phyloP scores from a whole-genome alignment of 2,888 invertebrate species.

The Nomada ruficornis region DNA sequence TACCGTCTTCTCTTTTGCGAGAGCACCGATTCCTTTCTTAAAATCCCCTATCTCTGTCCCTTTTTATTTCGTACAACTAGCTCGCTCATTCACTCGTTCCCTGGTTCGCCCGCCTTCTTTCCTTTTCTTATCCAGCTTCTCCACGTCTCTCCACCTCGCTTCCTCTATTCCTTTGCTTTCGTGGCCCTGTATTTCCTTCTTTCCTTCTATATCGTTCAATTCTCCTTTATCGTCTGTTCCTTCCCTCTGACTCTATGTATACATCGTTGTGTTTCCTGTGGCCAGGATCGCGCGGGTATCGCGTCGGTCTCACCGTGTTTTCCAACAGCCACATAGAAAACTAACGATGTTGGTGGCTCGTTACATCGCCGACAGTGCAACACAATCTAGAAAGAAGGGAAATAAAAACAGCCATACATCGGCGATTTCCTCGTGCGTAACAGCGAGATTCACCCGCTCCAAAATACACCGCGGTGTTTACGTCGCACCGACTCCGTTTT shows the following conservation, averaged over 20 bases:
- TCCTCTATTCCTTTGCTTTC: background rate
- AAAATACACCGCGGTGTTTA: conserved; percentile 58
- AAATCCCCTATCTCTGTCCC: conserved; percentile 24
- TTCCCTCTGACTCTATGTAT: background rate
- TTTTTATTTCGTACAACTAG: background rate
- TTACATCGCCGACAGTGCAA: too few species aligned
- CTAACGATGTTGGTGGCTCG: conserved; percentile 21
- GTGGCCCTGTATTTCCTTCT: conserved; percentile 4
- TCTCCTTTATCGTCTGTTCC: background rate
- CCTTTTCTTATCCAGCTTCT: conserved; percentile 30
- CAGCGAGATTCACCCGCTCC: conserved; percentile 44
- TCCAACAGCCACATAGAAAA: conserved; percentile 2
- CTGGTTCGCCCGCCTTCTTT: conserved; percentile 14
- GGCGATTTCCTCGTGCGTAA: conserved; percentile 48
- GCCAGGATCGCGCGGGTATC: conserved; percentile 44
- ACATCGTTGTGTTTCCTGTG: conserved; percentile 36
- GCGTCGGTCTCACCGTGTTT: background rate
- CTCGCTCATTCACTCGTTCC: conserved; percentile 30
- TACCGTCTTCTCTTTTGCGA: conserved; percentile 34
- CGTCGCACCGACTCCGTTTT: conserved; percentile 31
- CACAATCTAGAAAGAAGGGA: background rate
- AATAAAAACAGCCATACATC: conserved; percentile 3
- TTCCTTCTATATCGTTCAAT: conserved; percentile 35
- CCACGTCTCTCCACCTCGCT: conserved; percentile 19
- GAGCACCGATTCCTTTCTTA: conserved; percentile 46